These are phyloP conservation scores for Homarus gammarus DNA, from an alignment of 2,888 invertebrate genomes.

Conservation along the genomic window DNA sequence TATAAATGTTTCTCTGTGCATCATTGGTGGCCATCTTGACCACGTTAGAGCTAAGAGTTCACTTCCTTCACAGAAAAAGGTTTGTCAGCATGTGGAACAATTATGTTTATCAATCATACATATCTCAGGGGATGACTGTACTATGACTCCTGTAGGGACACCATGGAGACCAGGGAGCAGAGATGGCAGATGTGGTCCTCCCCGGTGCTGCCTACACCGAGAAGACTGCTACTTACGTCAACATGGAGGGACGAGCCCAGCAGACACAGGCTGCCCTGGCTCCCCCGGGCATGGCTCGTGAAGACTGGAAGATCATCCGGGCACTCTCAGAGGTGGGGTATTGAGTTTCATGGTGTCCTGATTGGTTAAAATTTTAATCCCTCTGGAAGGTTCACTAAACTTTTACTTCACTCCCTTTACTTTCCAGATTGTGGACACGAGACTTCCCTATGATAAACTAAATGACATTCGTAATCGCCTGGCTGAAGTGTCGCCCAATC, in stretches of 20 bases:
- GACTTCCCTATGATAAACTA: slow-evolving; percentile 92
- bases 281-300: slow-evolving; percentile 94
- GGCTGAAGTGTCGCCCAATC: slow-evolving; percentile 91
- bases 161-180: slow-evolving; percentile 96
- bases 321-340: slow-evolving; percentile 92
- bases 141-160: slow-evolving; percentile 84
- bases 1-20: too few species aligned
- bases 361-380: too few species aligned
- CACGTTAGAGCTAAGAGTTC: too few species aligned
- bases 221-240: slow-evolving; percentile 84
- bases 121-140: too few species aligned
- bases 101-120: too few species aligned
- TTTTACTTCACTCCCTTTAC: slow-evolving; percentile 47
- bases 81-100: too few species aligned
- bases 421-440: slow-evolving; percentile 83
- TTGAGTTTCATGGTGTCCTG: neutral
- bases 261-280: slow-evolving; percentile 92
- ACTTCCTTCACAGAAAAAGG: too few species aligned
- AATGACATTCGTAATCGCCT: slow-evolving; percentile 90
- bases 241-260: slow-evolving; percentile 98
- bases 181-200: slow-evolving; percentile 93
- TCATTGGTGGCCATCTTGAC: too few species aligned
- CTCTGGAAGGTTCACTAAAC: too few species aligned
- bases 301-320: slow-evolving; percentile 99
- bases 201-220: slow-evolving; percentile 99